phyloP scores from a whole-genome alignment of 2,797 vertebrate species.

The Cygnus olor region DNA sequence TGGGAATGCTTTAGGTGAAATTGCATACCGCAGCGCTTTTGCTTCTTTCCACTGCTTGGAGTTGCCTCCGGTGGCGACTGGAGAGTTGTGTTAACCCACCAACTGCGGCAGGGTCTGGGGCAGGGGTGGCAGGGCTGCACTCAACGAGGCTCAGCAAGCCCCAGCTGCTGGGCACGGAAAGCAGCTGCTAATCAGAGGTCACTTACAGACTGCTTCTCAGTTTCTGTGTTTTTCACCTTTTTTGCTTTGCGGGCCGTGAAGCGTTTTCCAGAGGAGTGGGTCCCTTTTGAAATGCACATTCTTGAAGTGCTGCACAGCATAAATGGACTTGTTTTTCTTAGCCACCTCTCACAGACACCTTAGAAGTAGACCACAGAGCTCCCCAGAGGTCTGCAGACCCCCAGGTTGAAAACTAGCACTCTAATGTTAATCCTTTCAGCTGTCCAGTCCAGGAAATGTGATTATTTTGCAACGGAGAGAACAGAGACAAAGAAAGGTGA shows the following conservation, averaged over 20 bases:
- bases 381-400: conserved; percentile 51
- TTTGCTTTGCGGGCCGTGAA: conserved; percentile 35
- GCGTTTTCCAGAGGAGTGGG: conserved; percentile 29
- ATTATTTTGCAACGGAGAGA: conserved; percentile 45
- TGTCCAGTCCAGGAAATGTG: conserved; percentile 59
- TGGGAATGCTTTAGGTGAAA: not conserved
- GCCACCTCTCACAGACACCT: conserved; percentile 47
- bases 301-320: conserved; percentile 23
- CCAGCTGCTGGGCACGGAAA: fast-evolving
- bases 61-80: not conserved
- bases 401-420: conserved; percentile 37
- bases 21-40: not conserved
- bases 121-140: not conserved
- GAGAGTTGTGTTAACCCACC: fast-evolving
- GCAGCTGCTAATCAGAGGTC: not conserved
- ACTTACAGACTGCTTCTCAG: not conserved
- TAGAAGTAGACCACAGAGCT: conserved; percentile 54
- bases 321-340: conserved; percentile 48
- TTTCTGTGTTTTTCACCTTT: conserved; percentile 19
- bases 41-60: not conserved
- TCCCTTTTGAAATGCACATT: conserved; percentile 64
- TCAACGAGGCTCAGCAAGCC: not conserved
- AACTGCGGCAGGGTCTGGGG: not conserved
- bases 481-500: conserved; percentile 13
- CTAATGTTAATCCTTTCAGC: conserved; percentile 58